A percentile compares a stretch with the other conserved stretches of the same genome.
Conservation (phyloP, 53 echinoderm and acorn worm genomes). For the Hippasteria phrygiana region DNA sequence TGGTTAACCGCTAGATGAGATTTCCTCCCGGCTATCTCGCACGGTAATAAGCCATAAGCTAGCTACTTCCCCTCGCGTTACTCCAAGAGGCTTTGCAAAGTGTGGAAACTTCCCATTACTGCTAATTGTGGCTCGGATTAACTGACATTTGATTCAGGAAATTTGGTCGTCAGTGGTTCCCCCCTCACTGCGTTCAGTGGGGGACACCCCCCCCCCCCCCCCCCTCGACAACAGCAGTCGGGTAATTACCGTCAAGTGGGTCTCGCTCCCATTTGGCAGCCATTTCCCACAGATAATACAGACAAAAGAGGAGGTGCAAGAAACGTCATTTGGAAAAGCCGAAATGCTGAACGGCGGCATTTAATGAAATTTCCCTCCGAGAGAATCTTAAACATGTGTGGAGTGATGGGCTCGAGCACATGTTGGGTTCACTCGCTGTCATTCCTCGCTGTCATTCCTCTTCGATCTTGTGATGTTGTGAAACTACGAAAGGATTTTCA, state of each 20-base stretch:
- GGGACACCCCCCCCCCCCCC: slow-evolving; percentile 1
- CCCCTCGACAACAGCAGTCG: not conserved
- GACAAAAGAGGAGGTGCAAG: not conserved
- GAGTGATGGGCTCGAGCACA: not conserved
- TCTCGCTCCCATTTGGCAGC: not conserved
- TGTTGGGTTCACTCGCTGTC: not conserved
- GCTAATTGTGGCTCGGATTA: slow-evolving; percentile 19
- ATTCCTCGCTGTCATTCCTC: not conserved
- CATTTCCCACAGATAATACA: not conserved
- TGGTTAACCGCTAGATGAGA: slow-evolving; percentile 13
- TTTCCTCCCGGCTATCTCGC: not conserved
- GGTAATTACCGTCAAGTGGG: not conserved
- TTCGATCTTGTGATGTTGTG: not conserved
- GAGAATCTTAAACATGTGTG: not conserved
- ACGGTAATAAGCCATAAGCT: not conserved
- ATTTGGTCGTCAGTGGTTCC: slow-evolving; percentile 6
- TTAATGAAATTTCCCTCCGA: not conserved
- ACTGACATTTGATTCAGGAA: slow-evolving; percentile 30
- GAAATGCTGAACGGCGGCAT: not conserved
- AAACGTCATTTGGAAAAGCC: not conserved
- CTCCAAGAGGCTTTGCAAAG: not conserved
- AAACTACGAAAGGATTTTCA: not conserved
- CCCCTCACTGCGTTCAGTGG: not conserved
- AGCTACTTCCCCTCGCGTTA: not conserved
- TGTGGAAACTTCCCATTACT: slow-evolving; percentile 57